Evolutionary conservation across 2,113 vertebrate genomes (phyloP).

Genomic region (Tor tambroides): DNA sequence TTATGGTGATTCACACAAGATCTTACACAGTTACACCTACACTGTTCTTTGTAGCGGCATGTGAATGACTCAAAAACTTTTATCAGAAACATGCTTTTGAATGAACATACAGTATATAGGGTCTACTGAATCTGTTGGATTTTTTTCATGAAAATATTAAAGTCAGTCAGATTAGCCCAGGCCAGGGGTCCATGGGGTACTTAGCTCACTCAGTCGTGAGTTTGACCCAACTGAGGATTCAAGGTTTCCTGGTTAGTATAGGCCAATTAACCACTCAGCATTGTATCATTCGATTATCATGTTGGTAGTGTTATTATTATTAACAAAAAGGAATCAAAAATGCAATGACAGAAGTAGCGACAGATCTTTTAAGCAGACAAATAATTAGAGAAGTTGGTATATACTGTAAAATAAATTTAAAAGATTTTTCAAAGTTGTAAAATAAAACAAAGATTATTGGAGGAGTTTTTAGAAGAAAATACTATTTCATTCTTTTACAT

Average conservation of each 20-base stretch:
- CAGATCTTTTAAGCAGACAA: no score
- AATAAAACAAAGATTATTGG: no score
- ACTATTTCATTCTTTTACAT: no score
- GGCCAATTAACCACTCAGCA: background rate
- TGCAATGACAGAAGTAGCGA: no score
- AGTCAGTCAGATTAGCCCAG: background rate
- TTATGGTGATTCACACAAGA: slow-evolving; percentile 5
- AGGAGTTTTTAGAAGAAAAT: no score
- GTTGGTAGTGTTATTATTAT: no score
- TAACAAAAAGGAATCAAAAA: no score
- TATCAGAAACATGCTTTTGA: background rate
- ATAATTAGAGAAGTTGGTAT: no score
- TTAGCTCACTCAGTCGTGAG: no score
- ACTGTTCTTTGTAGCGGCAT: background rate
- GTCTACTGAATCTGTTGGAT: background rate
- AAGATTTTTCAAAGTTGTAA: no score
- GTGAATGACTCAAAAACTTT: background rate
- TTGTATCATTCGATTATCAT: background rate
- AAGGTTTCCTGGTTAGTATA: background rate
- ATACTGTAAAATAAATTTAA: no score
- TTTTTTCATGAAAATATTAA: background rate
- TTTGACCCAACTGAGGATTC: background rate
- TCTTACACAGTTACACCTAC: background rate
- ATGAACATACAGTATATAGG: background rate
- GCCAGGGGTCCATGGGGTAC: background rate